Evolutionary conservation across 1,140 invertebrate species (phyloP).

Genomic region (Halotydeus destructor): DNA sequence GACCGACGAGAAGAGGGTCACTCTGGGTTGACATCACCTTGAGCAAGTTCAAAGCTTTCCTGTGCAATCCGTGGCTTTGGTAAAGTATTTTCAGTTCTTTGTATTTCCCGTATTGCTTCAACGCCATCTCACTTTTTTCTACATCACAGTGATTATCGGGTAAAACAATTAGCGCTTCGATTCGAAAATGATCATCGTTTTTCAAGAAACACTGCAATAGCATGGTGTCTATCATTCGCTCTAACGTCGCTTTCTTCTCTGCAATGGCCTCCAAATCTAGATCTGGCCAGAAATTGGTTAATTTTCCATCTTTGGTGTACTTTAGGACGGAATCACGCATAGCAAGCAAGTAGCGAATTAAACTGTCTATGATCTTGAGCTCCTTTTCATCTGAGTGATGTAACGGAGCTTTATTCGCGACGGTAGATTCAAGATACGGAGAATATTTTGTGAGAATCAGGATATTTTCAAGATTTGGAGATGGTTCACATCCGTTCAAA

Average conservation of each 20-base stretch:
- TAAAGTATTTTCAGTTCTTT: constrained; percentile 89
- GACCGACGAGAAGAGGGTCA: constrained; percentile 46
- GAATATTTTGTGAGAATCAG: constrained; percentile 63
- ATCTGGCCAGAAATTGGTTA: too few species aligned
- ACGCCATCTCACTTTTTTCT: constrained; percentile 71
- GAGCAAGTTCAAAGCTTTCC: constrained; percentile 73
- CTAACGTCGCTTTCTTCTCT: too few species aligned
- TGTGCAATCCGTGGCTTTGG: constrained; percentile 73
- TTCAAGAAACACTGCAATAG: constrained; percentile 84
- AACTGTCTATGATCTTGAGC: constrained; percentile 71
- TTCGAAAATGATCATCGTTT: constrained; percentile 83
- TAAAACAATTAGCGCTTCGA: constrained; percentile 67
- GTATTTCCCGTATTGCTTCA: constrained; percentile 65
- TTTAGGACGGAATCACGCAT: too few species aligned
- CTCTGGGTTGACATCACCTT: constrained; percentile 47
- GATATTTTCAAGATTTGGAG: constrained; percentile 70
- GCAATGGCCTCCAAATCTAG: too few species aligned
- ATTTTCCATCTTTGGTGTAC: too few species aligned
- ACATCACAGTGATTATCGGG: constrained; percentile 73
- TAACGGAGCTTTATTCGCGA: too few species aligned
- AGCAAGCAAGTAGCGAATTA: too few species aligned
- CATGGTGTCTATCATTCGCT: constrained; percentile 89
- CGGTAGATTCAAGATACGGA: too few species aligned
- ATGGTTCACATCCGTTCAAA: constrained; percentile 62
- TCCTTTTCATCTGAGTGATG: too few species aligned